Evolutionary conservation across 1,140 invertebrate species (phyloP).

Genomic region (Potamilus streckersoni): DNA sequence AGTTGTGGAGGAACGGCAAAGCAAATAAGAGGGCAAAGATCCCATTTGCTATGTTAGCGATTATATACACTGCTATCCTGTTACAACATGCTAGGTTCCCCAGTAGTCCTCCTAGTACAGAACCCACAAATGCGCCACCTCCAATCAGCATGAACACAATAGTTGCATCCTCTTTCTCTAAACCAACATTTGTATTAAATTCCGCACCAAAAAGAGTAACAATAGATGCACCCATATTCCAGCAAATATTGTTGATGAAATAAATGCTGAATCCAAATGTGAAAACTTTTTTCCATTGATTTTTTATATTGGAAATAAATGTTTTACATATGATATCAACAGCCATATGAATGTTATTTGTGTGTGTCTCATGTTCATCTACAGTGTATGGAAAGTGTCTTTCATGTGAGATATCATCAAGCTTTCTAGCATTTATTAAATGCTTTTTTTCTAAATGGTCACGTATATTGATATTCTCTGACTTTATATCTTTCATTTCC

Average conservation of each 20-base stretch:
- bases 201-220: constrained; percentile 48
- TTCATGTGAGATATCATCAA: too few relatives aligned
- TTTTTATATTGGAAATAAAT: not conserved
- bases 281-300: constrained; percentile 40
- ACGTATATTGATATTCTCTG: too few relatives aligned
- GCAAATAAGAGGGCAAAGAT: constrained; percentile 34
- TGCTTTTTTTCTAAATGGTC: too few relatives aligned
- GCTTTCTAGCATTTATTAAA: too few relatives aligned
- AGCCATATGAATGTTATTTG: too few relatives aligned
- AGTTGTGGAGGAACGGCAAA: constrained; percentile 22
- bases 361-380: too few relatives aligned
- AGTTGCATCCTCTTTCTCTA: constrained; percentile 39
- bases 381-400: too few relatives aligned
- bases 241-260: constrained; percentile 56
- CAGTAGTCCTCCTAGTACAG: constrained; percentile 46
- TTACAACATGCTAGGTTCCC: constrained; percentile 45
- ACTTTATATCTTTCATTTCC: too few relatives aligned
- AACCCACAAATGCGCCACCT: constrained; percentile 47
- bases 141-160: constrained; percentile 39
- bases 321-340: too few relatives aligned
- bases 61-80: constrained; percentile 43
- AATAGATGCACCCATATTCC: constrained; percentile 52
- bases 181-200: constrained; percentile 37
- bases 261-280: constrained; percentile 53
- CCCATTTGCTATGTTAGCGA: constrained; percentile 44